These are phyloP conservation scores for Chloroclysta siterata DNA, from an alignment of 2,888 invertebrate genomes.

Conservation along the genomic window DNA sequence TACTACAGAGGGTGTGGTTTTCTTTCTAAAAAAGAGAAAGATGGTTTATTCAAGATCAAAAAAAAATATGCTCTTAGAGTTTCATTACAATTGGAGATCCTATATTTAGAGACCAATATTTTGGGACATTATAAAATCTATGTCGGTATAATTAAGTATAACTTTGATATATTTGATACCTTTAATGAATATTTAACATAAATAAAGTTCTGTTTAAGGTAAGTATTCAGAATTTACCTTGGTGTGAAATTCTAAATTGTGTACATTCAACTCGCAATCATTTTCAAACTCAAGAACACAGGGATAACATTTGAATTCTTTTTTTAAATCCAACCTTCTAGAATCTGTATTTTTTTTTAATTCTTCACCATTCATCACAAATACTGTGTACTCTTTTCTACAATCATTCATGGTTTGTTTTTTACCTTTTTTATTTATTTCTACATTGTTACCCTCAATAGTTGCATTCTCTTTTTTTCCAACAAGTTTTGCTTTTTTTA, in stretches of 20 bases:
- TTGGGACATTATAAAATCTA: too few relatives aligned
- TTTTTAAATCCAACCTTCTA: constrained; percentile 37
- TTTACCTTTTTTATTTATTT: constrained; percentile 1
- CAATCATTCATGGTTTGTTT: constrained; percentile 12
- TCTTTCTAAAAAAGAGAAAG: constrained; percentile 48
- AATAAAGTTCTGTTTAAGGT: neutral
- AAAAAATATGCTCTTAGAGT: too few relatives aligned
- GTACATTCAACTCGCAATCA: constrained; percentile 47
- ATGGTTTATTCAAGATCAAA: too few relatives aligned
- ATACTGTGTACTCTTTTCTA: constrained; percentile 38
- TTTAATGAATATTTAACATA: too few relatives aligned
- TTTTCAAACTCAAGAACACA: constrained; percentile 54
- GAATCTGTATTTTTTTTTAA: constrained; percentile 43
- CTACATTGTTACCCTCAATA: neutral
- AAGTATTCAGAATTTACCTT: constrained; percentile 46
- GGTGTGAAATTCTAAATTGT: constrained; percentile 51
- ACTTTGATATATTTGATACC: too few relatives aligned
- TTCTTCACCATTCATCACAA: constrained; percentile 45
- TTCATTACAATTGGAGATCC: too few relatives aligned
- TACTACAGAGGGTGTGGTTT: constrained; percentile 47
- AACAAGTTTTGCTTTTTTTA: neutral
- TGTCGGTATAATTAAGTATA: too few relatives aligned
- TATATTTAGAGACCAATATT: too few relatives aligned
- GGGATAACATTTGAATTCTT: constrained; percentile 55
- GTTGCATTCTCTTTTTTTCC: neutral